These are phyloP conservation scores for Agrotis clavis DNA, from an alignment of 2,888 invertebrate species.

Conservation along the genomic window DNA sequence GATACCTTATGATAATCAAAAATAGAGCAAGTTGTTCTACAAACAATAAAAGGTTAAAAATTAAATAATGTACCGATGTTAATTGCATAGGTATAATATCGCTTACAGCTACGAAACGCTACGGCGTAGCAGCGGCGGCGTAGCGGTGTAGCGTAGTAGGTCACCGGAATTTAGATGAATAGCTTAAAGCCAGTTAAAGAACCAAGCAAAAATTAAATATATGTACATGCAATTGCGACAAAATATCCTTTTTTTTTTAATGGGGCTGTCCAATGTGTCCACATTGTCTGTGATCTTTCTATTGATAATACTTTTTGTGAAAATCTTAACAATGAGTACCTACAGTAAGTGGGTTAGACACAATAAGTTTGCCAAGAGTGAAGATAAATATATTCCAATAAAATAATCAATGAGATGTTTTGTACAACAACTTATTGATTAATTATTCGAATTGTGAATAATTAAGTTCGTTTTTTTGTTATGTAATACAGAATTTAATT, in stretches of 20 bases:
- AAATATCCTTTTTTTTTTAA: background rate
- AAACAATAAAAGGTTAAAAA: background rate
- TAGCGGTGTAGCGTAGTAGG: constrained; percentile 41
- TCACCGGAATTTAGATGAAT: background rate
- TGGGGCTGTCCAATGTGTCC: background rate
- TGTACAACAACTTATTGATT: background rate
- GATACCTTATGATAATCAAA: too few species aligned
- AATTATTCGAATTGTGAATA: background rate
- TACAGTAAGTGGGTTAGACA: too few species aligned
- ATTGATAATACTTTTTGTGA: background rate
- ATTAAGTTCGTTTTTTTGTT: background rate
- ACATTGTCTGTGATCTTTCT: background rate
- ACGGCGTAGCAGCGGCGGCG: constrained; percentile 36
- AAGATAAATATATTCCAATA: background rate
- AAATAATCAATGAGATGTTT: background rate
- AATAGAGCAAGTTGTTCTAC: background rate
- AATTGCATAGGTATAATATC: background rate
- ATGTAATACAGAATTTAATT: constrained; percentile 1
- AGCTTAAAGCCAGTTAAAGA: background rate
- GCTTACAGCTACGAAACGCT: constrained; percentile 41
- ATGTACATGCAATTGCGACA: too few species aligned
- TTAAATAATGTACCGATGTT: background rate
- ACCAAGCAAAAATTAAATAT: too few species aligned
- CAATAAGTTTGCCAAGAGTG: background rate
- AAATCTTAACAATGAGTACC: too few species aligned